These are phyloP conservation scores for Ochotona curzoniae DNA, from an alignment of 2,113 vertebrate genomes.

Conservation along the genomic window DNA sequence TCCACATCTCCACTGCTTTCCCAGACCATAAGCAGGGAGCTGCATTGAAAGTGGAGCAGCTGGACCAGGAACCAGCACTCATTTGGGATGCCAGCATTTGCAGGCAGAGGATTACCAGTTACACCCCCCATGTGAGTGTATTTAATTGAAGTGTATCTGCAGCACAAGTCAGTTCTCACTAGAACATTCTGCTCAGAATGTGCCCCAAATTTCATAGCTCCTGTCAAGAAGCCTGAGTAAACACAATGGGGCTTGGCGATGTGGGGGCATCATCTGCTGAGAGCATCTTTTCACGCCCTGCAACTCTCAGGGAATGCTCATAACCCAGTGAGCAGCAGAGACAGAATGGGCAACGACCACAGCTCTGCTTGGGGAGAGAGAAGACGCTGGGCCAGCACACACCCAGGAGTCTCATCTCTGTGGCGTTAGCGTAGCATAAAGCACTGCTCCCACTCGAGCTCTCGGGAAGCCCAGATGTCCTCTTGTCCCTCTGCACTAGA, in stretches of 20 bases:
- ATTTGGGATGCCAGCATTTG: no score
- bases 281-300: background rate
- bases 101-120: no score
- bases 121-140: no score
- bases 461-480: background rate
- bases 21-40: no score
- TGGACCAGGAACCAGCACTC: no score
- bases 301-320: background rate
- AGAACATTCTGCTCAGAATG: background rate
- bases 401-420: background rate
- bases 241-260: background rate
- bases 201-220: background rate
- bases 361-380: background rate
- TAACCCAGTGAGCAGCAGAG: background rate
- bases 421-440: rapidly evolving
- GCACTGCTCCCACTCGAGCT: background rate
- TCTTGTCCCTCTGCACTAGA: background rate
- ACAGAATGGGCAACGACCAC: background rate
- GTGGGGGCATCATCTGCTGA: background rate
- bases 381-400: background rate
- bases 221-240: background rate
- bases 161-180: slow-evolving; percentile 23
- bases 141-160: slow-evolving; percentile 16
- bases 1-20: background rate
- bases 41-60: background rate